Evolutionary conservation across 1,140 invertebrate genomes (phyloP), one percentile per base, ranked within the genome.

Genomic region (Pogonus chalceus): DNA sequence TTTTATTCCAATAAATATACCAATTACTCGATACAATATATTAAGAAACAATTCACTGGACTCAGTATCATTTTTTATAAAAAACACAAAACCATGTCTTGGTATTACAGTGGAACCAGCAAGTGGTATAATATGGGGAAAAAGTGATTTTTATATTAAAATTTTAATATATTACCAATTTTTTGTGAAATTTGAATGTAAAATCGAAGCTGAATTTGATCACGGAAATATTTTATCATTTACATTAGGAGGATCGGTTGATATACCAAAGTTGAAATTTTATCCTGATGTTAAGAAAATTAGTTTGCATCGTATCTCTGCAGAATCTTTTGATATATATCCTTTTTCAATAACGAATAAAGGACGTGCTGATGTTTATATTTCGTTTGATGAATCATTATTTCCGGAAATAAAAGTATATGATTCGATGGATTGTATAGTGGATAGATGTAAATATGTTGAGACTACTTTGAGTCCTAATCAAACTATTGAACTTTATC

Each of bases 371-470:
- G 21, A 49, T 4, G 4, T 57, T 14, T 54, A 52, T 20, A 9
- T 71, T 9, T 51, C 60, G 20, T 62, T 70, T 55, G 46, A 54
- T 18, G 24, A 67, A 7, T 49, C 65, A 4, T 56, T 65, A 0
- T 67, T 69, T 52, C 60, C 62, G 0, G 65, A 70, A 55, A 65
- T 66, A 50, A 54, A n/a, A 0, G 22, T 67, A 14, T 46, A 12
- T 14, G 51, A 56, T 10, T 51, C n/a, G 10, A 35, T 18, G 1
- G 37, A 37, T n/a, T 16, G 48, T n/a, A n/a, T n/a, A n/a, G n/a
- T n/a, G n/a, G n/a, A n/a, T n/a, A n/a, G n/a, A n/a, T n/a, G n/a
- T n/a, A n/a, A n/a, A n/a, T n/a, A n/a, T n/a, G n/a, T n/a, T n/a
- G n/a, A n/a, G n/a, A n/a, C n/a, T n/a, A n/a, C n/a, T n/a, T n/a